Evolutionary conservation across 2,113 vertebrate genomes (phyloP).

Genomic region (Nansenia antarctica): DNA sequence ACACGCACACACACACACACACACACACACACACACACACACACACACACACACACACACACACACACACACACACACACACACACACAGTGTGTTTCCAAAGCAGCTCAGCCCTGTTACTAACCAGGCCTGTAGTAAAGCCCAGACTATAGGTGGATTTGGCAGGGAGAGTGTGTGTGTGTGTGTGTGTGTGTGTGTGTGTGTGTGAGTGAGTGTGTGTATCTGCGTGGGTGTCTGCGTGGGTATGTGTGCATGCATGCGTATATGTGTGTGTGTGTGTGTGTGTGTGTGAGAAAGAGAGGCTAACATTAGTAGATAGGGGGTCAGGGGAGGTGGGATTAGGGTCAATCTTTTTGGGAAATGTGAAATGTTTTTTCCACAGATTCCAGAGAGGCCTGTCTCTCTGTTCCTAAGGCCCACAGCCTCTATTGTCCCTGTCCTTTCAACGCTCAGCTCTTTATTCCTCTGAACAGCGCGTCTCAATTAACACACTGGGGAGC

Average conservation of each 20-base stretch:
- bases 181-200: neutral
- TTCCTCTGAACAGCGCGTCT: constrained; percentile 32
- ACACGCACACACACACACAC: neutral
- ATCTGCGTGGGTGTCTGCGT: neutral
- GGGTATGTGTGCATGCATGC: neutral
- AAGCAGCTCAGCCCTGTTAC: neutral
- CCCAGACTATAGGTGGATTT: neutral
- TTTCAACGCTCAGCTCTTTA: constrained; percentile 49
- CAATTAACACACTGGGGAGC: constrained; percentile 55
- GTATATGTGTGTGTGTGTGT: neutral
- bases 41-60: neutral
- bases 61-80: neutral
- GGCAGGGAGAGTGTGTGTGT: constrained; percentile 2
- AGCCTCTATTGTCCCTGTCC: constrained; percentile 53
- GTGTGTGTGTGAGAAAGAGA: neutral
- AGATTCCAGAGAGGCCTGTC: constrained; percentile 53
- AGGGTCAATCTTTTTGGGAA: constrained; percentile 38
- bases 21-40: neutral
- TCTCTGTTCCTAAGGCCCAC: constrained; percentile 40
- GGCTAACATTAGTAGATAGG: neutral
- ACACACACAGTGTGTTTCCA: neutral
- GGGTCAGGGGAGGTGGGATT: constrained; percentile 10
- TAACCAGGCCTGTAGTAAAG: neutral
- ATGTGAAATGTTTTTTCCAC: constrained; percentile 54
- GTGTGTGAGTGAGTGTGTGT: neutral